These are phyloP conservation scores for Bombylius major DNA, from an alignment of 2,888 invertebrate species.

Conservation along the genomic window DNA sequence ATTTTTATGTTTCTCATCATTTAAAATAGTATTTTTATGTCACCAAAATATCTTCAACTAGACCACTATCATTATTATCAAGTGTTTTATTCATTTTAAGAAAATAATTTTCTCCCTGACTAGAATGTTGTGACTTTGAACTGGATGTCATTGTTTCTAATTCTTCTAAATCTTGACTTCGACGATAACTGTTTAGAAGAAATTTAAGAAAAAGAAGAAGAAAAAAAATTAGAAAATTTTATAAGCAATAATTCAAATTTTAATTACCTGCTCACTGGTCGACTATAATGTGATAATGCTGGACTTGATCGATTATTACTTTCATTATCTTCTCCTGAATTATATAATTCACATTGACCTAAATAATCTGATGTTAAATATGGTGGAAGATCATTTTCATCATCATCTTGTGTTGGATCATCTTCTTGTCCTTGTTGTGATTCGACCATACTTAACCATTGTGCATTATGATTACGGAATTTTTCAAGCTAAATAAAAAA, in stretches of 20 bases:
- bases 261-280: constrained; percentile 40
- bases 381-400: constrained; percentile 56
- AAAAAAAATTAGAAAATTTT: neutral
- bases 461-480: constrained; percentile 95
- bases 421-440: constrained; percentile 44
- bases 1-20: too few species aligned
- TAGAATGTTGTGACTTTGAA: constrained; percentile 30
- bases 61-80: constrained; percentile 21
- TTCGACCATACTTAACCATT: constrained; percentile 97
- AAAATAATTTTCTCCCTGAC: constrained; percentile 23
- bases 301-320: constrained; percentile 31
- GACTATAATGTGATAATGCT: constrained; percentile 34
- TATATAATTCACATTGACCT: constrained; percentile 43
- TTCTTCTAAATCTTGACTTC: constrained; percentile 43
- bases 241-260: too few species aligned
- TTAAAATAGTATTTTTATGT: constrained; percentile 16
- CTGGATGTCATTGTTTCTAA: constrained; percentile 37
- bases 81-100: constrained; percentile 27
- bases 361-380: constrained; percentile 64
- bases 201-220: neutral
- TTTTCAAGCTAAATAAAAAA: constrained; percentile 53
- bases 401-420: constrained; percentile 36
- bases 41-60: constrained; percentile 26
- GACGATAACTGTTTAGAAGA: constrained; percentile 32
- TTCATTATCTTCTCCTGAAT: constrained; percentile 35